Conservation (phyloP, 2,888 invertebrate species). For the Melinopterus prodromus region DNA sequence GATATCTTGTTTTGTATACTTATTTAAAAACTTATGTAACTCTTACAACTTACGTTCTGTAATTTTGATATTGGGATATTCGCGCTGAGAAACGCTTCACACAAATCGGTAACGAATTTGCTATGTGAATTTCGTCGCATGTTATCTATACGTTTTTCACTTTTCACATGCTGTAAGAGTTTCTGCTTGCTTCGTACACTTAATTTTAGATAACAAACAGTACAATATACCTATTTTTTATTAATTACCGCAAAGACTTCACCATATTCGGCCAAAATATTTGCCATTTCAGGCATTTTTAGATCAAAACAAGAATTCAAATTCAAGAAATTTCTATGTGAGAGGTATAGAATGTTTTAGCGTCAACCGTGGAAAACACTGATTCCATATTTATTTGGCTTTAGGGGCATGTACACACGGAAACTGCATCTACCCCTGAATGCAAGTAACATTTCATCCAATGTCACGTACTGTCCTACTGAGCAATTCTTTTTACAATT, state of each 20-base stretch:
- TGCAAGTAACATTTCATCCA: slow-evolving; percentile 36
- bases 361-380: too few species aligned
- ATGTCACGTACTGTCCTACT: slow-evolving; percentile 36
- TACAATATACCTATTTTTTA: too few species aligned
- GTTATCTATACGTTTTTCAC: neutral
- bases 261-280: neutral
- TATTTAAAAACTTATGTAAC: neutral
- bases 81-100: neutral
- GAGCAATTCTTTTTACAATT: slow-evolving; percentile 39
- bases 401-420: too few species aligned
- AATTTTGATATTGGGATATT: neutral
- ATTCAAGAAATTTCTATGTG: too few species aligned
- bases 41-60: neutral
- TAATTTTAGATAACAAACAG: neutral
- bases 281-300: neutral
- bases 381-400: too few species aligned
- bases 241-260: neutral
- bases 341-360: too few species aligned
- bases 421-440: slow-evolving; percentile 8
- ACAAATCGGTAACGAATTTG: neutral
- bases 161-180: neutral
- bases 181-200: neutral
- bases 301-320: neutral
- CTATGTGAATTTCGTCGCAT: neutral
- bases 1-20: neutral